Evolutionary conservation across 2,888 invertebrate species (phyloP).

Genomic region (Ormyrus pomaceus): DNA sequence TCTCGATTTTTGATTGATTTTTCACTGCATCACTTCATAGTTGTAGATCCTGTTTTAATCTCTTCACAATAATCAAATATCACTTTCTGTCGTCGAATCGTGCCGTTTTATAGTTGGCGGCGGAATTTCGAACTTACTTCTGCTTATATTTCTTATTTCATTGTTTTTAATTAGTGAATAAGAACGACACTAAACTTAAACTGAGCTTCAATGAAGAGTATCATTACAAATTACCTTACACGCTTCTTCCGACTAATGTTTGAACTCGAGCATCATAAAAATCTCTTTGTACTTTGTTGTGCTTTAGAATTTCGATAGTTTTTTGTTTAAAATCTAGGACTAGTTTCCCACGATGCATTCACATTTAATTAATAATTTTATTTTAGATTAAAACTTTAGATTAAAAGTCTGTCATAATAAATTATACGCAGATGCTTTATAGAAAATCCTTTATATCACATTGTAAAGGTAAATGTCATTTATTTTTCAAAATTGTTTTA

Average conservation of each 20-base stretch:
- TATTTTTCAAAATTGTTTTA: background rate
- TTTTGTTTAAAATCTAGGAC: too few species aligned
- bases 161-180: slow-evolving; percentile 40
- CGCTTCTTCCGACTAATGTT: slow-evolving; percentile 17
- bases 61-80: slow-evolving; percentile 10
- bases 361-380: too few species aligned
- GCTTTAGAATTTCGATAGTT: background rate
- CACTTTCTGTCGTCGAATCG: slow-evolving; percentile 22
- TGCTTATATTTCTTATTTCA: slow-evolving; percentile 33
- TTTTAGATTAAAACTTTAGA: too few species aligned
- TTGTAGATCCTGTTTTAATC: too few species aligned
- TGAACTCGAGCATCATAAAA: slow-evolving; percentile 28
- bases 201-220: slow-evolving; percentile 66
- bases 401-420: slow-evolving; percentile 25
- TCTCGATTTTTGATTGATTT: slow-evolving; percentile 33
- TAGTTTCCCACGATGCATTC: too few species aligned
- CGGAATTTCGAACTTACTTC: slow-evolving; percentile 28
- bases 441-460: slow-evolving; percentile 20
- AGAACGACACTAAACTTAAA: slow-evolving; percentile 63
- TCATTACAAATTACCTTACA: slow-evolving; percentile 56
- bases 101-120: slow-evolving; percentile 17
- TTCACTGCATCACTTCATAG: background rate
- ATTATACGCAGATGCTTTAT: background rate
- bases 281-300: background rate
- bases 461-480: slow-evolving; percentile 13